These are phyloP conservation scores for Platalea minor DNA, from an alignment of 2,797 vertebrate genomes.

Conservation along the genomic window DNA sequence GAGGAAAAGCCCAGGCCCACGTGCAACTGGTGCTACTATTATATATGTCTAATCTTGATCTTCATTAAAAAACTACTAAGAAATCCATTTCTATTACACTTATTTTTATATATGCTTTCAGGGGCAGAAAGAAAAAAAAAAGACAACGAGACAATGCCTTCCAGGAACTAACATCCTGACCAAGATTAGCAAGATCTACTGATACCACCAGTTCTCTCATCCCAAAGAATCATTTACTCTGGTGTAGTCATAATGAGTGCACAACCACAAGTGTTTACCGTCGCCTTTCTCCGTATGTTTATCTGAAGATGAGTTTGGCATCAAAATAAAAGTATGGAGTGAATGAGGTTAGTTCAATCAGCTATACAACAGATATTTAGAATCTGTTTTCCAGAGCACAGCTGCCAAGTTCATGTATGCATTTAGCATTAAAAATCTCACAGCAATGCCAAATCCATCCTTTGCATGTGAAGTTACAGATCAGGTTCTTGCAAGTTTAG, in stretches of 20 bases:
- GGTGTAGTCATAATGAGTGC: not conserved
- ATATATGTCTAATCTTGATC: not conserved
- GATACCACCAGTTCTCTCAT: not conserved
- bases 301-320: not conserved
- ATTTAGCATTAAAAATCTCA: not conserved
- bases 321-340: fast-evolving
- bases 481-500: not conserved
- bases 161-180: not conserved
- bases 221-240: not conserved
- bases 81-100: not conserved
- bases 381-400: not conserved
- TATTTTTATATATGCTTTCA: not conserved
- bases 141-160: not conserved
- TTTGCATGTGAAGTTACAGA: not conserved
- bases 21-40: not conserved
- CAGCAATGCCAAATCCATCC: not conserved
- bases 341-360: not conserved
- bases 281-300: not conserved
- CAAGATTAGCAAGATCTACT: not conserved
- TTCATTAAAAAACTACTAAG: not conserved
- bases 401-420: not conserved
- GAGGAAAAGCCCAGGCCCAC: not conserved
- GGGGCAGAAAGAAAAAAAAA: fast-evolving
- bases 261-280: not conserved
- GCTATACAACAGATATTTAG: not conserved